A percentile compares a stretch with the other conserved stretches of the same genome.
phyloP scores from a whole-genome alignment of 2,113 vertebrate genomes.

The Lynx canadensis region DNA sequence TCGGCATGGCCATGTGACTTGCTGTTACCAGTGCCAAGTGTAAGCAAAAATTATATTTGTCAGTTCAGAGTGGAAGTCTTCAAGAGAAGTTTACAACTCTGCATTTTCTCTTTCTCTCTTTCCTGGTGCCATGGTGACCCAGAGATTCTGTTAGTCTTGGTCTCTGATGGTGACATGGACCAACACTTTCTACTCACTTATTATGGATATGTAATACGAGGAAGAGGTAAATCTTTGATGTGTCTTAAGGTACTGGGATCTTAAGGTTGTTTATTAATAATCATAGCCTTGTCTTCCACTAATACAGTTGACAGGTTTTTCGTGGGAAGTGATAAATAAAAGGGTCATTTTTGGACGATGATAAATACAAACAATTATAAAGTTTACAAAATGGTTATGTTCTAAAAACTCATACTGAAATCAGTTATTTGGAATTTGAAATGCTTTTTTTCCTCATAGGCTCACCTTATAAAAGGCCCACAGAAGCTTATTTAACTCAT shows the following conservation, averaged over 20 bases:
- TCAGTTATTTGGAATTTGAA: background rate
- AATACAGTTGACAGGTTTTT: background rate
- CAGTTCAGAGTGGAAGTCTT: background rate
- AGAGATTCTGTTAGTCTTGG: background rate
- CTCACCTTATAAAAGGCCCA: background rate
- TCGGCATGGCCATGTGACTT: background rate
- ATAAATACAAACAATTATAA: background rate
- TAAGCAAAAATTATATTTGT: background rate
- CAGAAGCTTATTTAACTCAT: background rate
- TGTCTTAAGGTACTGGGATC: background rate
- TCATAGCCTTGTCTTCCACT: background rate
- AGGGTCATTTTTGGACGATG: background rate
- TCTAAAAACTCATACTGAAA: background rate
- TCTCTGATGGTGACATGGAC: background rate
- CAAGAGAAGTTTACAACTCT: background rate
- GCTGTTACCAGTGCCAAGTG: background rate
- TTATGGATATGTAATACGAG: background rate
- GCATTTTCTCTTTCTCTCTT: background rate
- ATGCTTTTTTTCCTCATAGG: background rate
- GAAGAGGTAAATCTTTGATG: background rate
- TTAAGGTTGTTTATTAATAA: background rate
- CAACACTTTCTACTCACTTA: background rate
- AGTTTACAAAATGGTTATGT: constrained; percentile 12
- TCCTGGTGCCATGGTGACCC: background rate
- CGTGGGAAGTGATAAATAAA: background rate